A percentile compares a stretch with the other conserved stretches of the same genome.
Conservation (phyloP, 2,797 vertebrate genomes). For the Sarcoramphus papa region DNA sequence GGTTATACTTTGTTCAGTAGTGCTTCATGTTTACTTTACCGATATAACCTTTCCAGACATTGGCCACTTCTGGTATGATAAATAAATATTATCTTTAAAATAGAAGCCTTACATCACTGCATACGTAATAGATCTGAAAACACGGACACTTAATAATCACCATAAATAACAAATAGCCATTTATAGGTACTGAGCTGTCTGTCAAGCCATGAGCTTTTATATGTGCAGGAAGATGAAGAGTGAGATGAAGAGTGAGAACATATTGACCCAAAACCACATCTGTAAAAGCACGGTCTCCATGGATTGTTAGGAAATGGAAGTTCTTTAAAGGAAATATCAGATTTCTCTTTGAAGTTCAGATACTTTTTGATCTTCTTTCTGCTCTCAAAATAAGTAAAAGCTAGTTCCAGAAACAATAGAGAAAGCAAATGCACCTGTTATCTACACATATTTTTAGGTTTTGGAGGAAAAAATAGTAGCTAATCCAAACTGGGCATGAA, state of each 20-base stretch:
- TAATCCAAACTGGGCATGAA: background rate
- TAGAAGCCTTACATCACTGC: constrained; percentile 60
- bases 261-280: background rate
- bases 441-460: background rate
- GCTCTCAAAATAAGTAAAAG: background rate
- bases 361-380: background rate
- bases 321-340: background rate
- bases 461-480: background rate
- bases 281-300: background rate
- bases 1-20: constrained; percentile 47
- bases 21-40: constrained; percentile 65
- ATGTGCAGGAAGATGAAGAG: background rate
- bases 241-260: background rate
- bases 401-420: background rate
- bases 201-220: background rate
- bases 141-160: background rate
- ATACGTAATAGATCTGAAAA: constrained; percentile 52
- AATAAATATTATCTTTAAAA: constrained; percentile 72
- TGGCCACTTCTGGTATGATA: constrained; percentile 50
- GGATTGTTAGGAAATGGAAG: background rate
- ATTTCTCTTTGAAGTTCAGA: background rate
- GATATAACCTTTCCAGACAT: constrained; percentile 66
- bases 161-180: constrained; percentile 26
- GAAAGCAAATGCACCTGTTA: background rate
- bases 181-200: background rate